Evolutionary conservation across 2,797 vertebrate species (phyloP).

Genomic region (Peromyscus melanophrys): DNA sequence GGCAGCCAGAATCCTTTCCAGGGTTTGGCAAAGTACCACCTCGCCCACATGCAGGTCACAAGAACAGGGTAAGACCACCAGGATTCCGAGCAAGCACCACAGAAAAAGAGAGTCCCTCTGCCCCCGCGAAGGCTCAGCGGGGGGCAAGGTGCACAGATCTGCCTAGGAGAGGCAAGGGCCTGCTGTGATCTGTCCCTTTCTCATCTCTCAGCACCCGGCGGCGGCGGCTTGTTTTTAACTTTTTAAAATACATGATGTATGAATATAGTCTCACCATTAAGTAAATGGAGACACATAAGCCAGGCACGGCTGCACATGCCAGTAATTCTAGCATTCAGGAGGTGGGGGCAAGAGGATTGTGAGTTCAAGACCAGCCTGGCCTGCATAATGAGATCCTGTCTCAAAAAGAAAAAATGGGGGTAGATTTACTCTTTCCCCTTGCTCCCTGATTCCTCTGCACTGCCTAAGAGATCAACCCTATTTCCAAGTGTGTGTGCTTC

Average conservation of each 20-base stretch:
- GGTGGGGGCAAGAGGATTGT: not conserved
- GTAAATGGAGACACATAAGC: not conserved
- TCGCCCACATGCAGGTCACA: not conserved
- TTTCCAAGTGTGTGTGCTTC: not conserved
- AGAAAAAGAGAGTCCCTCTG: not conserved
- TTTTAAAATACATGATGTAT: not conserved
- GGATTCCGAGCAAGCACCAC: accelerated
- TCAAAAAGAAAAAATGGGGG: not conserved
- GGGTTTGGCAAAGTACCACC: not conserved
- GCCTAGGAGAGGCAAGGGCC: not conserved
- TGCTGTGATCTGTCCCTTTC: not conserved
- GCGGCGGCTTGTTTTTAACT: not conserved
- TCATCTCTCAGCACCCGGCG: not conserved
- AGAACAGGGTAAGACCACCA: not conserved
- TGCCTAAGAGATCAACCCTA: not conserved
- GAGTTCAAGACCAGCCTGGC: not conserved
- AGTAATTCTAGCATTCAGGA: not conserved
- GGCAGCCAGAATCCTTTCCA: not conserved
- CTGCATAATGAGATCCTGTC: not conserved
- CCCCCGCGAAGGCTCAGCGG: not conserved
- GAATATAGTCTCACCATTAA: not conserved
- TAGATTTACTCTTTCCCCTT: not conserved
- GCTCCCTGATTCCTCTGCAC: not conserved
- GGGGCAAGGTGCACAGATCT: too few species aligned
- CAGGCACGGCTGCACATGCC: not conserved